Base-by-base conservation (phyloP, 1,140 invertebrate genomes). In the Drosophila malerkotliana region DNA sequence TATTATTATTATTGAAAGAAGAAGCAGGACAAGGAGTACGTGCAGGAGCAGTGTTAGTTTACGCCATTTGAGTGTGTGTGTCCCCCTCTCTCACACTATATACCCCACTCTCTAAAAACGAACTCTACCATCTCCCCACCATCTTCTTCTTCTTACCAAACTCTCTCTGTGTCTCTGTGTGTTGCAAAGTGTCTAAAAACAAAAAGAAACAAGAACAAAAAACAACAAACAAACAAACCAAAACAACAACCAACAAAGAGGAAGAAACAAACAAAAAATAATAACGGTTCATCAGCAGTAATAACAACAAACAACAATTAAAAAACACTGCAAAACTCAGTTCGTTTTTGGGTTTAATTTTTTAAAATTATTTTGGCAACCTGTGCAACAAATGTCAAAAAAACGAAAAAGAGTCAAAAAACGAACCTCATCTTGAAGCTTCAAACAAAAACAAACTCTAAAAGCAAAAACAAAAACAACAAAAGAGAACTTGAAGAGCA, bases 301-400 rank as follows among this genome's bases (percentile, higher is more conserved):
- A 67, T 10, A 15, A 47, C 14, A 24, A 2, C 9, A 34, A 53
- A 21, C 8, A 15, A 15, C n/a, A n/a, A 59, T 28, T 32, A 52
- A 61, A 34, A 5, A 18, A 47, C 26, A 7, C 26, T 28, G 26
- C 26, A 7, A 6, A 26, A 26, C 26, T 26, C 26, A 6, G 26
- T 26, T 26, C 26, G 26, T 21, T 47, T 24, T 3, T 3, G 2
- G 3, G 12, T 24, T n/a, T 18, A 1, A 18, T 18, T 18, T 10
- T 37, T 10, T 3, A 34, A 3, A 3, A 32, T 32, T 34, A 26
- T 26, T 49, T 47, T 45, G 47, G 54, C 67, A 28, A 76, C 48
- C 45, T 58, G 63, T 74, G 73, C 73, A 64, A 55, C 55, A 77
- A 61, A 49, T 77, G 69, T 74, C 68, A 80, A 64, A 47, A 21